A percentile compares a stretch with the other conserved stretches of the same genome.
These are phyloP conservation scores for Scaptomyza hsui DNA, from an alignment of 1,140 invertebrate species.

Conservation along the genomic window DNA sequence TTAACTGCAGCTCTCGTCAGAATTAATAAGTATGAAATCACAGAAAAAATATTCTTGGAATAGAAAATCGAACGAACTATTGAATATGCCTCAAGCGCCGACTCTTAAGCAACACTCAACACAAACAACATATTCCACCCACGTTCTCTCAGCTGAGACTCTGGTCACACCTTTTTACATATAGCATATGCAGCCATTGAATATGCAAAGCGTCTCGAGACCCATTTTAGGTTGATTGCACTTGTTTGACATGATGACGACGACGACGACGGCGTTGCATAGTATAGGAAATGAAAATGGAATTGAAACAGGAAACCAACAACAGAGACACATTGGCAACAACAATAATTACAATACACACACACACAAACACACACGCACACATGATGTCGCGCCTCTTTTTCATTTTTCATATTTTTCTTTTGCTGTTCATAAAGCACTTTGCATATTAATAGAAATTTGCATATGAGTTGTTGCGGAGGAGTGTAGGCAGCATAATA, in stretches of 20 bases:
- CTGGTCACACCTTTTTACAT: constrained; percentile 34
- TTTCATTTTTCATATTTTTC: constrained; percentile 28
- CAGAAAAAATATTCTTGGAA: no score
- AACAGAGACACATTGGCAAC: constrained; percentile 26
- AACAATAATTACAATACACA: constrained; percentile 33
- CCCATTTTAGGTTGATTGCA: constrained; percentile 62
- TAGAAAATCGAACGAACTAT: background rate
- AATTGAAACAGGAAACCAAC: constrained; percentile 70
- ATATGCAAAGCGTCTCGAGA: constrained; percentile 3
- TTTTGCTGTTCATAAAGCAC: constrained; percentile 36
- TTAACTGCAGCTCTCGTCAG: no score
- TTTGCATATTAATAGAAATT: constrained; percentile 79
- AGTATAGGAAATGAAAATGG: constrained; percentile 68
- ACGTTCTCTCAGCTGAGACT: background rate
- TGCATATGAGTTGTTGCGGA: constrained; percentile 66
- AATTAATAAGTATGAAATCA: no score
- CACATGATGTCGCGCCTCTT: constrained; percentile 60
- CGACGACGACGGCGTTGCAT: constrained; percentile 35
- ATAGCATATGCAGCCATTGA: background rate
- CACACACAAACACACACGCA: background rate
- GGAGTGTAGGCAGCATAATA: constrained; percentile 19
- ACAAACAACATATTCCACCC: constrained; percentile 9
- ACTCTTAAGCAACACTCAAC: background rate
- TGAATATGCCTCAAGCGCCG: background rate
- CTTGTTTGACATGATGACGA: constrained; percentile 54